Percentiles rank a stretch among this genome's conserved stretches.
phyloP scores from a whole-genome alignment of 2,113 vertebrate genomes.

The Chaetura pelagica region DNA sequence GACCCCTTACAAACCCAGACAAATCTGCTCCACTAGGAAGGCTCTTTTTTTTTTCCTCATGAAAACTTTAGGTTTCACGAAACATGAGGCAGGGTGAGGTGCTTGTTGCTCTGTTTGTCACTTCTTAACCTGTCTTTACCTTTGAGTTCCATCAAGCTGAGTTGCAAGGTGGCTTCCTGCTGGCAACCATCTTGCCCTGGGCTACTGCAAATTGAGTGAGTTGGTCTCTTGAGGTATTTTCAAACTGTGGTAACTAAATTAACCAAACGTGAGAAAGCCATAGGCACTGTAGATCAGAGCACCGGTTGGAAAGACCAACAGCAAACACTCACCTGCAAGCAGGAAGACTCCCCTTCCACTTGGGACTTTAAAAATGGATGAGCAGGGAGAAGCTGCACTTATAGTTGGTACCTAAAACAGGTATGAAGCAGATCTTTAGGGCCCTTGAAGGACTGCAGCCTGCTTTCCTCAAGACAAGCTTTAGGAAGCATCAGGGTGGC shows the following conservation, averaged over 20 bases:
- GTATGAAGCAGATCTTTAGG: neutral
- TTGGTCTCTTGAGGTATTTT: neutral
- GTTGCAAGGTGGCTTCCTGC: neutral
- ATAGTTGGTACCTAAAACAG: neutral
- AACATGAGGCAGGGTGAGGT: neutral
- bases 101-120: neutral
- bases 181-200: neutral
- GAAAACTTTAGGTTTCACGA: neutral
- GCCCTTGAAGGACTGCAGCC: neutral
- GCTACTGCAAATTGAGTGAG: conserved; percentile 6
- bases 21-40: neutral
- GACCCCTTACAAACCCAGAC: neutral
- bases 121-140: neutral
- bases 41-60: accelerated
- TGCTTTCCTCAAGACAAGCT: neutral
- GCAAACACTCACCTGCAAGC: neutral
- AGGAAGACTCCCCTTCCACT: neutral
- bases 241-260: neutral
- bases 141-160: neutral
- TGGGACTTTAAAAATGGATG: neutral
- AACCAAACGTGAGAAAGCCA: neutral
- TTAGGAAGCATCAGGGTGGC: neutral
- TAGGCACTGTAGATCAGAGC: neutral
- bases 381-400: neutral
- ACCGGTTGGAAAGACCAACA: neutral